phyloP scores from a whole-genome alignment of 2,888 invertebrate genomes.

The Agriopis marginaria region DNA sequence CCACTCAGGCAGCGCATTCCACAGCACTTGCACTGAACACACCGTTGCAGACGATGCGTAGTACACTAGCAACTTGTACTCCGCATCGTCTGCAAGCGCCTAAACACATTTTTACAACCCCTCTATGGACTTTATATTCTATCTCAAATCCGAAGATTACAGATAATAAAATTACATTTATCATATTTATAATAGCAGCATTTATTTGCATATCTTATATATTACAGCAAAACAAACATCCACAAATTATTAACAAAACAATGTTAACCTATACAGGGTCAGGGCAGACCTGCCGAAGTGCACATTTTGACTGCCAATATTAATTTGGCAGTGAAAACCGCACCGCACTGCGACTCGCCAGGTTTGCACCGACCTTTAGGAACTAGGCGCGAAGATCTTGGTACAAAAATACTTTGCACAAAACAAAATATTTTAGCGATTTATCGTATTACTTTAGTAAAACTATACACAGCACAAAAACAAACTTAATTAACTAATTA shows the following conservation, averaged over 20 bases:
- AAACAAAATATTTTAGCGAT: neutral
- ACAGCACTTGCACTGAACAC: too few species aligned
- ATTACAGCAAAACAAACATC: conserved; percentile 19
- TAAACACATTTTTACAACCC: too few species aligned
- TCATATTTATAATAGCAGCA: conserved; percentile 12
- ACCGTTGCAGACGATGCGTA: too few species aligned
- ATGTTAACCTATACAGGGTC: conserved; percentile 12
- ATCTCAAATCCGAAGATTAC: neutral
- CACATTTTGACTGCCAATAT: neutral
- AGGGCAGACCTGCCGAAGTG: neutral
- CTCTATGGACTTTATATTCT: too few species aligned
- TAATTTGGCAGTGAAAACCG: neutral
- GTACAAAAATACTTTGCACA: conserved; percentile 18
- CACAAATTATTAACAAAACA: conserved; percentile 13
- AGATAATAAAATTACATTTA: neutral
- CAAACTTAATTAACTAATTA: neutral
- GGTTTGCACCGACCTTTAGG: conserved; percentile 11
- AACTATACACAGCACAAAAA: conserved; percentile 5
- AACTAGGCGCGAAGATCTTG: conserved; percentile 20
- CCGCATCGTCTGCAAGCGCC: too few species aligned
- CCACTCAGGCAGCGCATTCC: too few species aligned
- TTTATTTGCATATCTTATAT: conserved; percentile 25
- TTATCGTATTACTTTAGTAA: neutral
- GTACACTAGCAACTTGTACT: too few species aligned
- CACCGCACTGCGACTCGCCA: neutral